Conservation (phyloP, 2,113 vertebrate genomes). For the Nothocercus julius region DNA sequence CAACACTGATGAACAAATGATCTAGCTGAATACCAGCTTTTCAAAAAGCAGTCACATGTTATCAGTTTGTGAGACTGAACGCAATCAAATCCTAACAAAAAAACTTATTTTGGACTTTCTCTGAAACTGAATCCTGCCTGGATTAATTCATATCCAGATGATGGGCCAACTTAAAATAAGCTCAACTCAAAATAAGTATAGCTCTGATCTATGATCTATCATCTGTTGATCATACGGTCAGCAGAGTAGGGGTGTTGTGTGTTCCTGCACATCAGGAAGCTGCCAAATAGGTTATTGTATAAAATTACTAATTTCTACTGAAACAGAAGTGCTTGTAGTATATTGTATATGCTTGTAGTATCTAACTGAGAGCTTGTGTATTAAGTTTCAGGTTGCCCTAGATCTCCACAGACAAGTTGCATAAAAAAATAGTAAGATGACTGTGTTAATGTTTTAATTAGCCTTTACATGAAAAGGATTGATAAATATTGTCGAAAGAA, state of each 20-base stretch:
- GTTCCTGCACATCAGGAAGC: neutral
- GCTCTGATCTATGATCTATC: conserved; percentile 39
- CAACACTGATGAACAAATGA: neutral
- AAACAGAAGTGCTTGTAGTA: neutral
- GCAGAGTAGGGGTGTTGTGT: conserved; percentile 12
- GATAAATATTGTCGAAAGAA: conserved; percentile 29
- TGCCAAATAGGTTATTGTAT: conserved; percentile 17
- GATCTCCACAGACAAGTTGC: conserved; percentile 12
- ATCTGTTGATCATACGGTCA: conserved; percentile 35
- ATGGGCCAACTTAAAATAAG: conserved; percentile 13
- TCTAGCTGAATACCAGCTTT: neutral
- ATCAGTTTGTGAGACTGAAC: neutral
- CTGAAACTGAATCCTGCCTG: neutral
- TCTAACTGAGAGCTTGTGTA: neutral
- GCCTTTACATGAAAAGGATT: conserved; percentile 1
- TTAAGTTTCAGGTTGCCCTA: neutral
- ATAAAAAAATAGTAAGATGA: neutral
- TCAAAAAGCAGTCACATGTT: neutral
- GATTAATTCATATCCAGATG: conserved; percentile 21
- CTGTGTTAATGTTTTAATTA: conserved; percentile 12
- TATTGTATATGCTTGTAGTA: neutral
- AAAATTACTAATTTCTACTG: conserved; percentile 10
- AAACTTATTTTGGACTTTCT: neutral
- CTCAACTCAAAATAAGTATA: conserved; percentile 19
- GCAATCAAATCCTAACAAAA: neutral